These are phyloP conservation scores for Aplochiton taeniatus DNA, from an alignment of 2,797 vertebrate species.

Conservation along the genomic window DNA sequence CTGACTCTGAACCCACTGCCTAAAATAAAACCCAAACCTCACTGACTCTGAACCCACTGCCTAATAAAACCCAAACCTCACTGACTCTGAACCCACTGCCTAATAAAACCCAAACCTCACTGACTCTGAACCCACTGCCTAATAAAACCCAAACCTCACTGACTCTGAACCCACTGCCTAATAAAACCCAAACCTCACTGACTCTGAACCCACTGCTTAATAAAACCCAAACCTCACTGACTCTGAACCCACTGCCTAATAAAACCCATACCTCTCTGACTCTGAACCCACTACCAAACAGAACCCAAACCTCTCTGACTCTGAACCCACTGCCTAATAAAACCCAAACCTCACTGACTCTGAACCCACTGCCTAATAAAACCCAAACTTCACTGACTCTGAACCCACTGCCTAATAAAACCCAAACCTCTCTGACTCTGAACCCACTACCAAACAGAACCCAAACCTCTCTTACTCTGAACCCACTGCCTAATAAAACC, in stretches of 20 bases:
- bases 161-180: conserved; percentile 43
- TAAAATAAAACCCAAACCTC: conserved; percentile 36
- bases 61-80: too few relatives aligned
- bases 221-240: too few relatives aligned
- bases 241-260: conserved; percentile 46
- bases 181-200: conserved; percentile 38
- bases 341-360: conserved; percentile 33
- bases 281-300: conserved; percentile 48
- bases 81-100: conserved; percentile 43
- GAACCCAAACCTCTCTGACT: conserved; percentile 32
- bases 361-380: conserved; percentile 51
- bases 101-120: conserved; percentile 37
- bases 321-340: too few relatives aligned
- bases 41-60: too few relatives aligned
- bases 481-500: conserved; percentile 28
- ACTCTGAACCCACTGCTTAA: too few relatives aligned
- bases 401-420: conserved; percentile 28
- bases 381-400: conserved; percentile 24
- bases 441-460: conserved; percentile 52
- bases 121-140: too few relatives aligned
- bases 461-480: conserved; percentile 22
- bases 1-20: conserved; percentile 45
- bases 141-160: too few relatives aligned
- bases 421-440: too few relatives aligned
- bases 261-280: conserved; percentile 33